Evolutionary conservation across 1,140 invertebrate species (phyloP).

Genomic region (Wasmannia auropunctata): DNA sequence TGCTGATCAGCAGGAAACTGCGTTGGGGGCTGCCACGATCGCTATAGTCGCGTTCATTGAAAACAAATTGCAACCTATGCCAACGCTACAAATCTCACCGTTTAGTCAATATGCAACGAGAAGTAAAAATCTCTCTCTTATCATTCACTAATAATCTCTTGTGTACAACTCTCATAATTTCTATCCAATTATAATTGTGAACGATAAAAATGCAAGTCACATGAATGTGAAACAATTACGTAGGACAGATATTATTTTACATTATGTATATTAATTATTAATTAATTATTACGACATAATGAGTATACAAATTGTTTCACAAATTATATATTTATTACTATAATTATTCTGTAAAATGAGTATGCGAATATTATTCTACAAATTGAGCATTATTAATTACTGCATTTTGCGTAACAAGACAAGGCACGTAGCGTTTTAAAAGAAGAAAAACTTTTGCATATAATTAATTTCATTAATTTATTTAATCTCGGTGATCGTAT

Average conservation of each 20-base stretch:
- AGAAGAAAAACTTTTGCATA: neutral
- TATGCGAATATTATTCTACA: neutral
- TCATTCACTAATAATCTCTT: neutral
- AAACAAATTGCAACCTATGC: constrained; percentile 51
- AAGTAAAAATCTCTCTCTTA: constrained; percentile 30
- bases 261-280: neutral
- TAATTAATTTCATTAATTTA: constrained; percentile 4
- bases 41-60: constrained; percentile 72
- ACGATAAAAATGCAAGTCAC: neutral
- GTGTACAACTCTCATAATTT: neutral
- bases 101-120: neutral
- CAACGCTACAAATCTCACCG: constrained; percentile 19
- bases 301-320: constrained; percentile 14
- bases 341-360: constrained; percentile 15
- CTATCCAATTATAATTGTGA: neutral
- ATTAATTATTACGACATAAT: constrained; percentile 11
- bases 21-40: constrained; percentile 75
- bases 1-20: constrained; percentile 82
- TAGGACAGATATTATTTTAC: constrained; percentile 10
- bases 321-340: constrained; percentile 39
- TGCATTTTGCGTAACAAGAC: neutral
- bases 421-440: neutral
- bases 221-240: neutral
- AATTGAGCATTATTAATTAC: neutral
- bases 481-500: neutral